Evolutionary conservation across 2,797 vertebrate genomes (phyloP).

Genomic region (Tachyglossus aculeatus): DNA sequence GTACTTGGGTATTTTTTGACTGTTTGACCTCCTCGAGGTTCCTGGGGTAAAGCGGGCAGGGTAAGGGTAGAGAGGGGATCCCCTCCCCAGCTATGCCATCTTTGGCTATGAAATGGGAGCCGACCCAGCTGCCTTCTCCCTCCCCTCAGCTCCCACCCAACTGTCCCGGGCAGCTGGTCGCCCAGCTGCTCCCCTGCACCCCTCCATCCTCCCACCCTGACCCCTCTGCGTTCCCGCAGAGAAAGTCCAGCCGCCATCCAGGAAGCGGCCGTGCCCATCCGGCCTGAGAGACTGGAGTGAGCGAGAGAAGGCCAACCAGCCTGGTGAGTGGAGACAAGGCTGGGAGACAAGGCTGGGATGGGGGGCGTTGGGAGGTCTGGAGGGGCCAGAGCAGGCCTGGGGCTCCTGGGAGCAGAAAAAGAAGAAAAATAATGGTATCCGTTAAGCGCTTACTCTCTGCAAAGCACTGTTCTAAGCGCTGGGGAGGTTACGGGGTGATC

Average conservation of each 20-base stretch:
- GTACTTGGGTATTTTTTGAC: too few species aligned
- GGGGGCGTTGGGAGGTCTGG: background rate
- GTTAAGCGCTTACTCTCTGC: too few species aligned
- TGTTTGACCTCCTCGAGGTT: too few species aligned
- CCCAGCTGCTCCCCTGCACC: conserved; percentile 18
- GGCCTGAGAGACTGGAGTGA: too few species aligned
- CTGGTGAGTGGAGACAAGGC: background rate
- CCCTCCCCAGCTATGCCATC: background rate
- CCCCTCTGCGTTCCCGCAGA: background rate
- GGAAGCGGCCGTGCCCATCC: too few species aligned
- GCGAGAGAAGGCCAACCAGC: background rate
- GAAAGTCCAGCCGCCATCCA: too few species aligned
- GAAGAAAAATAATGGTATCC: too few species aligned
- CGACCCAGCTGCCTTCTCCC: background rate
- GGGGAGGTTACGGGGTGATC: too few species aligned
- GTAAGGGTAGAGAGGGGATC: too few species aligned
- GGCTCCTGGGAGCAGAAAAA: background rate
- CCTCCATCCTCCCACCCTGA: background rate
- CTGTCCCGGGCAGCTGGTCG: background rate
- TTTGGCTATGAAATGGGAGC: background rate
- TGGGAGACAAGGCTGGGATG: background rate
- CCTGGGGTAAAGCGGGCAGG: too few species aligned
- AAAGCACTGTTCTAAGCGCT: too few species aligned
- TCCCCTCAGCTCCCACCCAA: conserved; percentile 21
- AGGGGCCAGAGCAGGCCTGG: background rate